A percentile compares a stretch with the other conserved stretches of the same genome.
These are phyloP conservation scores for Dorcus hopei DNA, from an alignment of 2,888 invertebrate genomes.

Conservation along the genomic window DNA sequence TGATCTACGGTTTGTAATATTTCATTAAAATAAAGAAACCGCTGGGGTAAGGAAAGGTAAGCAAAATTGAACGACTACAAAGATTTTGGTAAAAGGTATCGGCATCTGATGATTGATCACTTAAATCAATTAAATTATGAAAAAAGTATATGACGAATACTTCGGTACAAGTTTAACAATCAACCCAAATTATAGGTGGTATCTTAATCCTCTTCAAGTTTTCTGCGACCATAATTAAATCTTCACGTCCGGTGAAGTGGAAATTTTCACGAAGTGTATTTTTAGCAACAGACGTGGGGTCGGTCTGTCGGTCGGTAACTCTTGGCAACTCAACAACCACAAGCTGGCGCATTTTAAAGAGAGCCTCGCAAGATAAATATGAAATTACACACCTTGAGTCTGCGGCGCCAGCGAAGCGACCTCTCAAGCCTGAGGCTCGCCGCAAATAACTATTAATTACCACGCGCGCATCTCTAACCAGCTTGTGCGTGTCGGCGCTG, in stretches of 20 bases:
- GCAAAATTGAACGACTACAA: too few species aligned
- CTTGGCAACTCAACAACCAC: conserved; percentile 3
- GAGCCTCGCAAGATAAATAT: conserved; percentile 17
- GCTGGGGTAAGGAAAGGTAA: too few species aligned
- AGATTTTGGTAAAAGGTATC: too few species aligned
- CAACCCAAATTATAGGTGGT: background rate
- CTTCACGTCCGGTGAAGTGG: background rate
- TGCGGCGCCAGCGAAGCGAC: conserved; percentile 29
- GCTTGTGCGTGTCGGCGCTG: conserved; percentile 6
- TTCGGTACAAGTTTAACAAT: background rate
- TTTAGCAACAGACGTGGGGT: background rate
- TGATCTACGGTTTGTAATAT: too few species aligned
- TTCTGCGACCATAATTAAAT: background rate
- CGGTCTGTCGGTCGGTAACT: background rate
- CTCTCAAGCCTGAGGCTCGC: conserved; percentile 27
- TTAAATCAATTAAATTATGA: too few species aligned
- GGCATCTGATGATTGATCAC: too few species aligned
- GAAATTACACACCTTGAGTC: conserved; percentile 29
- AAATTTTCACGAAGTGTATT: conserved; percentile 2
- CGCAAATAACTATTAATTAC: conserved; percentile 32
- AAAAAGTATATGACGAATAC: too few species aligned
- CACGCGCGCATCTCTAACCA: conserved; percentile 22
- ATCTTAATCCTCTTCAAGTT: conserved; percentile 1
- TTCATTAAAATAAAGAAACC: too few species aligned
- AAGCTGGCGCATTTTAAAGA: background rate